Conservation (phyloP, 2,797 vertebrate species). For the Serranus cabrilla region DNA sequence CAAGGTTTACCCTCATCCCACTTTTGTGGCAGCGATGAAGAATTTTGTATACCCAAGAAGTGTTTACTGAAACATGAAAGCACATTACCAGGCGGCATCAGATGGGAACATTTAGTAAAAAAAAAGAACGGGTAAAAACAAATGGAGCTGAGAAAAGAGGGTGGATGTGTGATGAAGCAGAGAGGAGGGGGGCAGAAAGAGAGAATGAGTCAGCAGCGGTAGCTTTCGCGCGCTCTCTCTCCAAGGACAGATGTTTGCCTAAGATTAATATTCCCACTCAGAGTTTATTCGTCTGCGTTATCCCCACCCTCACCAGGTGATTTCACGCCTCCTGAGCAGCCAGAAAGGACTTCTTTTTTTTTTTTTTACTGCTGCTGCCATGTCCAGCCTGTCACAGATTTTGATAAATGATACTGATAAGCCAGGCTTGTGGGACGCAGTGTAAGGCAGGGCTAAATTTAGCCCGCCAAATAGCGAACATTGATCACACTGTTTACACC, state of each 20-base stretch:
- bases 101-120: slow-evolving; percentile 18
- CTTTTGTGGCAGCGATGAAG: slow-evolving; percentile 25
- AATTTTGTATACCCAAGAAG: slow-evolving; percentile 28
- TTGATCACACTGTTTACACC: slow-evolving; percentile 61
- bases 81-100: slow-evolving; percentile 41
- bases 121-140: slow-evolving; percentile 43
- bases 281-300: slow-evolving; percentile 73
- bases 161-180: slow-evolving; percentile 55
- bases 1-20: slow-evolving; percentile 18
- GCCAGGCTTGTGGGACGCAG: slow-evolving; percentile 31
- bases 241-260: slow-evolving; percentile 72
- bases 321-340: slow-evolving; percentile 76
- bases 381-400: slow-evolving; percentile 66
- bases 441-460: slow-evolving; percentile 57
- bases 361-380: slow-evolving; percentile 34
- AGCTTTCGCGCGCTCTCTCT: slow-evolving; percentile 43
- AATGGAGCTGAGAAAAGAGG: slow-evolving; percentile 41
- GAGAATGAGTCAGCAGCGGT: slow-evolving; percentile 67
- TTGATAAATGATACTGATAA: slow-evolving; percentile 74
- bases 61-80: slow-evolving; percentile 59
- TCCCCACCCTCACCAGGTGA: slow-evolving; percentile 69
- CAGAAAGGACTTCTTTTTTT: slow-evolving; percentile 42
- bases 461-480: slow-evolving; percentile 22
- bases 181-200: slow-evolving; percentile 39
- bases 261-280: slow-evolving; percentile 76